These are phyloP conservation scores for Moxostoma hubbsi DNA, from an alignment of 2,797 vertebrate species.

Conservation along the genomic window DNA sequence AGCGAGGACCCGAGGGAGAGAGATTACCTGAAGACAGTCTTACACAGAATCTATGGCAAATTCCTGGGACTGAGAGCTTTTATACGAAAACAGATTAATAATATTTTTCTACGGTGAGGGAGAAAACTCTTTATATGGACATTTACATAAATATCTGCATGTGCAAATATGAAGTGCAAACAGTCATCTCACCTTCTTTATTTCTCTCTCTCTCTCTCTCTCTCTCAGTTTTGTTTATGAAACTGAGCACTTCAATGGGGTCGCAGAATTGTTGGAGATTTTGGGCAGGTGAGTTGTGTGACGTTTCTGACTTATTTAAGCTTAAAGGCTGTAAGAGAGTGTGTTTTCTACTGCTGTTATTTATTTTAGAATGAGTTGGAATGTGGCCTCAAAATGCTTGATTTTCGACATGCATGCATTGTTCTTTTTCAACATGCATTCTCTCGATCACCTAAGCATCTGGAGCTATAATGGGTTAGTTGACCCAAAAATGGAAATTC, in stretches of 20 bases:
- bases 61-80: constrained; percentile 99
- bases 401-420: too few relatives aligned
- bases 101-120: constrained; percentile 99
- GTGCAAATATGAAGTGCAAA: background rate
- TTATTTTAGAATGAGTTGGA: background rate
- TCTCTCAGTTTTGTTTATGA: constrained; percentile 94
- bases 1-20: constrained; percentile 98
- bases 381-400: too few relatives aligned
- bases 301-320: constrained; percentile 6
- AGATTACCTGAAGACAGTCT: constrained; percentile 99
- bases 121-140: background rate
- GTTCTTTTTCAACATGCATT: too few relatives aligned
- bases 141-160: background rate
- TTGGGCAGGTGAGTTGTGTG: constrained; percentile 90
- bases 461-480: background rate
- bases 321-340: too few relatives aligned
- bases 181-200: background rate
- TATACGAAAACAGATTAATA: constrained; percentile 99
- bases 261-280: constrained; percentile 99
- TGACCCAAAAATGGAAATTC: background rate
- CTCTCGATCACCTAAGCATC: background rate
- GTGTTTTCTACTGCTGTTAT: background rate
- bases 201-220: background rate
- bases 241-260: constrained; percentile 99
- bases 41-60: constrained; percentile 99